Base-by-base conservation (phyloP, 2,888 invertebrate genomes). In the Icerya purchasi region DNA sequence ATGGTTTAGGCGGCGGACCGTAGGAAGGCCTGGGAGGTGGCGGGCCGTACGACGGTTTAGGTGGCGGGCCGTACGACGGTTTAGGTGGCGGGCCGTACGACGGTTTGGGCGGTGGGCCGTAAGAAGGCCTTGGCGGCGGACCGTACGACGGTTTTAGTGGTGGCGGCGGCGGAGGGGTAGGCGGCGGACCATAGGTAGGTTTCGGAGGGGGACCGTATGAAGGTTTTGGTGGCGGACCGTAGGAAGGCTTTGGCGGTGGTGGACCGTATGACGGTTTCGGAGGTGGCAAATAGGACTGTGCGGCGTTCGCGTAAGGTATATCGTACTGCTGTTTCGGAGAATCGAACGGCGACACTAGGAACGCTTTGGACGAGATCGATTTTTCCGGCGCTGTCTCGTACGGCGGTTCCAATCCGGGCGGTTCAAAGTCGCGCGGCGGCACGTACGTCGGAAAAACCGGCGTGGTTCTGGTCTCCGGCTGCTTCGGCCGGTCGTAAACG, bases 101-200 rank as follows among this genome's bases (percentile, higher is more conserved):
- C 10, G 61, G 60, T 53, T 61, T 63, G 1, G 75, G 74, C 14
- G 69, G 68, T 2, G 74, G 73, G 3, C 74, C 74, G 61, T 75
- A 74, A 49, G 67, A 66, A 10, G 64, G 61, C 18, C 63, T 65
- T 5, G 65, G 67, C 58, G 57, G 24, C 2, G 62, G 61, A 2
- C 61, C 61, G 56, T 63, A 63, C n/a, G 62, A 61, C 22, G 67
- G 68, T 58, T 69, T 68, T 19, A 71, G 68, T 52, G 68, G 67
- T 24, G 63, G 69, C n/a, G 66, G 70, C 64, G 61, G 67, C 65
- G 63, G 64, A 65, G 59, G 60, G 21, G 58, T 58, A 23, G 69
- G 72, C 64, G 74, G 74, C 3, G 75, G 76, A 3, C 62, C 63
- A 50, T 62, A 63, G 1, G 20, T 36, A 5, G 56, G 61, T 3